Evolutionary conservation across 2,797 vertebrate genomes (phyloP).

Genomic region (Poecilia picta): DNA sequence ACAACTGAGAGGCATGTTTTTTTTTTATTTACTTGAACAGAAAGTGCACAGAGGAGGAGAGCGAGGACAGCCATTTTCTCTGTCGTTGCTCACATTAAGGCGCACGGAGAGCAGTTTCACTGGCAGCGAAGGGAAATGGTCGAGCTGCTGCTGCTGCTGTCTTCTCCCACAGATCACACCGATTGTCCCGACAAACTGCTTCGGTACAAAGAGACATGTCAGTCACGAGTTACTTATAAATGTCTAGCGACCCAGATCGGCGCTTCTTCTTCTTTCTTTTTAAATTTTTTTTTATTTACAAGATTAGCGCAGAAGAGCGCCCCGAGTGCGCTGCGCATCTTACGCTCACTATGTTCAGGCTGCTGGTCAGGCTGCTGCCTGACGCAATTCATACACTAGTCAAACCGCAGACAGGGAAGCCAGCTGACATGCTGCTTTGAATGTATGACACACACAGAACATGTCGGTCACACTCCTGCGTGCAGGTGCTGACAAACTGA

Average conservation of each 20-base stretch:
- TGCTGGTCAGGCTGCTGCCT: not conserved
- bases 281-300: not conserved
- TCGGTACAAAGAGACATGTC: not conserved
- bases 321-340: not conserved
- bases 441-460: not conserved
- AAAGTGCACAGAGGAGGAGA: constrained; percentile 27
- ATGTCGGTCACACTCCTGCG: not conserved
- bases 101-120: constrained; percentile 47
- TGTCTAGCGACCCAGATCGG: not conserved
- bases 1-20: not conserved
- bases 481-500: not conserved
- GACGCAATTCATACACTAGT: not conserved
- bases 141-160: constrained; percentile 12
- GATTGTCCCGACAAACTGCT: not conserved
- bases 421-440: not conserved
- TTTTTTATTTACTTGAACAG: constrained; percentile 12
- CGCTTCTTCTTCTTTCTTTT: too few relatives aligned
- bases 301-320: not conserved
- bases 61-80: constrained; percentile 80
- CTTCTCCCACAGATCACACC: too few relatives aligned
- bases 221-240: too few relatives aligned
- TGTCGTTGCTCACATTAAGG: constrained; percentile 47
- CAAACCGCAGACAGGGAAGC: not conserved
- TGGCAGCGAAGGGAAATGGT: constrained; percentile 69
- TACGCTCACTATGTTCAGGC: not conserved